Evolutionary conservation across 2,113 vertebrate genomes (phyloP).

Genomic region (Myanophis thanlyinensis): DNA sequence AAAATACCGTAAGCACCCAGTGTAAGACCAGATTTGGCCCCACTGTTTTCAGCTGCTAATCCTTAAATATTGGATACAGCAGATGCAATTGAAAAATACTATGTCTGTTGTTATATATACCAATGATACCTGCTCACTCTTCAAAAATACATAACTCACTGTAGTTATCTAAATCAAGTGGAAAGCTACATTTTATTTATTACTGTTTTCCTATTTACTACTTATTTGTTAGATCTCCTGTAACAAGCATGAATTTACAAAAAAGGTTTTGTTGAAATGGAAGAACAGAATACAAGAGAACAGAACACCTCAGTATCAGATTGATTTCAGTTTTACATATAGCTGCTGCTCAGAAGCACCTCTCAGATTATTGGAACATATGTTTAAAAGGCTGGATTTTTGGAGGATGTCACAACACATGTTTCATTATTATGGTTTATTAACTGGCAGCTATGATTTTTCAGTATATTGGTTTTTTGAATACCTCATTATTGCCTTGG

Average conservation of each 20-base stretch:
- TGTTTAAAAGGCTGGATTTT: not conserved
- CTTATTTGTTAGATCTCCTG: not conserved
- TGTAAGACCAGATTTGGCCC: not conserved
- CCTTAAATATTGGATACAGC: not conserved
- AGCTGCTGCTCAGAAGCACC: not conserved
- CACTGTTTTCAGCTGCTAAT: not conserved
- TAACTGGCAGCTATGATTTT: not conserved
- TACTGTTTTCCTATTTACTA: not conserved
- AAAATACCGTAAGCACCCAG: not conserved
- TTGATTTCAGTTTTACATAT: not conserved
- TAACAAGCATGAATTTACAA: not conserved
- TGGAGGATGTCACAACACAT: not conserved
- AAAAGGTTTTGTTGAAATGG: not conserved
- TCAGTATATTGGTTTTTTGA: not conserved
- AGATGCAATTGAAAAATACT: not conserved
- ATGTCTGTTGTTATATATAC: not conserved
- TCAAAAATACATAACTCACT: accelerated
- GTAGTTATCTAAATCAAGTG: not conserved
- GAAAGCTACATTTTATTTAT: not conserved
- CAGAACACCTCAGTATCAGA: not conserved
- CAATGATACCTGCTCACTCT: not conserved
- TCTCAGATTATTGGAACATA: not conserved
- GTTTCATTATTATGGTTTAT: not conserved
- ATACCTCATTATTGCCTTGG: not conserved
- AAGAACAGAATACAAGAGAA: not conserved